Evolutionary conservation across 2,888 invertebrate species (phyloP).

Genomic region (Tinea semifulvella): DNA sequence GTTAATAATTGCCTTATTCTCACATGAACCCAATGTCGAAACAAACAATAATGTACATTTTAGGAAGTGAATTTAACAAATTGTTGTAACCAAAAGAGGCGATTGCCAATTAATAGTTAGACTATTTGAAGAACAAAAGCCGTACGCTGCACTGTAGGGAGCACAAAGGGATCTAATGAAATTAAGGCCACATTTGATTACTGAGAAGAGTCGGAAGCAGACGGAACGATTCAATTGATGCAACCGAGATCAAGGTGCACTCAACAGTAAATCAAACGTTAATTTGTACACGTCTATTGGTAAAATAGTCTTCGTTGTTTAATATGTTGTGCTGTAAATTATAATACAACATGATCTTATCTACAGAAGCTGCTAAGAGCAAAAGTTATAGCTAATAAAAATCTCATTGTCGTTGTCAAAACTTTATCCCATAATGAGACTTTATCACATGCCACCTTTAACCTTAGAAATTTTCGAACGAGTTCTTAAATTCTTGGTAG

Average conservation of each 20-base stretch:
- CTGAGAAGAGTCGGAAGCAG: background rate
- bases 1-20: slow-evolving; percentile 11
- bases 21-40: slow-evolving; percentile 5
- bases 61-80: background rate
- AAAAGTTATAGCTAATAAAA: slow-evolving; percentile 9
- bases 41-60: background rate
- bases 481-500: background rate
- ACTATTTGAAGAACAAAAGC: background rate
- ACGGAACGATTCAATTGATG: background rate
- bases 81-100: background rate
- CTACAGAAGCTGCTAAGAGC: background rate
- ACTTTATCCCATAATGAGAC: background rate
- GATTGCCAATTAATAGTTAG: background rate
- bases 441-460: background rate
- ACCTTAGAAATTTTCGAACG: background rate
- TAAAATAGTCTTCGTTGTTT: background rate
- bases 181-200: slow-evolving; percentile 9
- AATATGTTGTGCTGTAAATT: background rate
- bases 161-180: slow-evolving; percentile 11
- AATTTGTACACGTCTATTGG: background rate
- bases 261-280: slow-evolving; percentile 1
- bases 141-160: background rate
- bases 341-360: background rate
- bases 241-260: slow-evolving; percentile 3
- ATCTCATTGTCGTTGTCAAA: background rate